Percentiles rank a stretch among this genome's conserved stretches.
Evolutionary conservation across 2,113 vertebrate genomes (phyloP).

Genomic region (Cervus canadensis): DNA sequence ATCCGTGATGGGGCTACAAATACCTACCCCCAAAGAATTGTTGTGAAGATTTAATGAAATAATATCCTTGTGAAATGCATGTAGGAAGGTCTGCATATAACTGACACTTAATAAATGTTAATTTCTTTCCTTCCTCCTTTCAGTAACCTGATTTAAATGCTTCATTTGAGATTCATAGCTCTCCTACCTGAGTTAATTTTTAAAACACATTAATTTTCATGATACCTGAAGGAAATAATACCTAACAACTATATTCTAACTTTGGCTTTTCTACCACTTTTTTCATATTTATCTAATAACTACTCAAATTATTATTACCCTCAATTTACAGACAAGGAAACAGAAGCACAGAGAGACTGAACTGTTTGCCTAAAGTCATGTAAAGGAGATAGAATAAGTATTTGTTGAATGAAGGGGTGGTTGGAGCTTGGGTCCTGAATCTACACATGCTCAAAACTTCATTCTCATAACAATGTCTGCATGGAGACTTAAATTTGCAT

Average conservation of each 20-base stretch:
- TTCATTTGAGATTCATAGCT: constrained; percentile 76
- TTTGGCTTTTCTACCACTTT: constrained; percentile 56
- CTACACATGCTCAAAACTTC: neutral
- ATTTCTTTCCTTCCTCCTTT: constrained; percentile 70
- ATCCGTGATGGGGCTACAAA: constrained; percentile 24
- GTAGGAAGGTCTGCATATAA: constrained; percentile 63
- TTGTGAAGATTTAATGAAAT: constrained; percentile 71
- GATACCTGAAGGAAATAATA: constrained; percentile 74
- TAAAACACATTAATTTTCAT: constrained; percentile 78
- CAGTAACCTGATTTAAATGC: constrained; percentile 75
- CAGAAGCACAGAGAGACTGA: constrained; percentile 29
- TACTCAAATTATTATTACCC: constrained; percentile 39
- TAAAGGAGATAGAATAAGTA: constrained; percentile 53
- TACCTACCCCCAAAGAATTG: constrained; percentile 50
- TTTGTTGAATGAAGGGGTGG: constrained; percentile 31
- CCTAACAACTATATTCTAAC: constrained; percentile 67
- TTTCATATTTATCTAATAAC: constrained; percentile 47
- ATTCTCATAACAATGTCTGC: neutral
- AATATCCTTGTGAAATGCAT: constrained; percentile 66
- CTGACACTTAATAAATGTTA: constrained; percentile 76
- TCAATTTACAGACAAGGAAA: constrained; percentile 48
- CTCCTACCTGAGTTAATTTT: constrained; percentile 75
- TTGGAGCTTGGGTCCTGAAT: neutral
- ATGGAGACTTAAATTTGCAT: constrained; percentile 38
- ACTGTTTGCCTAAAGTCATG: constrained; percentile 29